Evolutionary conservation across 2,797 vertebrate species (phyloP).

Genomic region (Tolypeutes matacus): DNA sequence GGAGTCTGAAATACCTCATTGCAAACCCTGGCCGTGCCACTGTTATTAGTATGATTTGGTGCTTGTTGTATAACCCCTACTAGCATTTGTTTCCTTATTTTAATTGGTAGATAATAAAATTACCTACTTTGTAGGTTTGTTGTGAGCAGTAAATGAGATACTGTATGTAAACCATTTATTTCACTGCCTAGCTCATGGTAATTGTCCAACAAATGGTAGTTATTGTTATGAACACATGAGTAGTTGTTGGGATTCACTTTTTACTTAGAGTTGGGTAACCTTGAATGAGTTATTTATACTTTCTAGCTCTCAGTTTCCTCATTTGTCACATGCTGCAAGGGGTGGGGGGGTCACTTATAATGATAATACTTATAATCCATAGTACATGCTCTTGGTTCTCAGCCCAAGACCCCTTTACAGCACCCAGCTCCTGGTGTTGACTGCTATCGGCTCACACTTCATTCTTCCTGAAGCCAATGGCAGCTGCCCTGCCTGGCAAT

Average conservation of each 20-base stretch:
- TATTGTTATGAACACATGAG: not conserved
- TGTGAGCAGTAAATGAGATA: not conserved
- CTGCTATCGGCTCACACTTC: not conserved
- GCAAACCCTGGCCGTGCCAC: not conserved
- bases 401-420: too few species aligned
- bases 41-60: not conserved
- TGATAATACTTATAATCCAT: too few species aligned
- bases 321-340: not conserved
- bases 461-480: not conserved
- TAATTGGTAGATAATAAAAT: not conserved
- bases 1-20: not conserved
- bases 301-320: not conserved
- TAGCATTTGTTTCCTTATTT: not conserved
- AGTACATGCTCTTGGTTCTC: not conserved
- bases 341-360: not conserved
- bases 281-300: not conserved
- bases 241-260: conserved; percentile 11
- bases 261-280: not conserved
- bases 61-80: not conserved
- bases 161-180: not conserved
- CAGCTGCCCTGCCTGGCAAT: not conserved
- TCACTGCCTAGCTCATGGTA: not conserved
- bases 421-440: not conserved
- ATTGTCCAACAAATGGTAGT: not conserved
- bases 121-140: not conserved